Evolutionary conservation across 2,888 invertebrate species (phyloP).

Genomic region (Ennomos fuscantarius): DNA sequence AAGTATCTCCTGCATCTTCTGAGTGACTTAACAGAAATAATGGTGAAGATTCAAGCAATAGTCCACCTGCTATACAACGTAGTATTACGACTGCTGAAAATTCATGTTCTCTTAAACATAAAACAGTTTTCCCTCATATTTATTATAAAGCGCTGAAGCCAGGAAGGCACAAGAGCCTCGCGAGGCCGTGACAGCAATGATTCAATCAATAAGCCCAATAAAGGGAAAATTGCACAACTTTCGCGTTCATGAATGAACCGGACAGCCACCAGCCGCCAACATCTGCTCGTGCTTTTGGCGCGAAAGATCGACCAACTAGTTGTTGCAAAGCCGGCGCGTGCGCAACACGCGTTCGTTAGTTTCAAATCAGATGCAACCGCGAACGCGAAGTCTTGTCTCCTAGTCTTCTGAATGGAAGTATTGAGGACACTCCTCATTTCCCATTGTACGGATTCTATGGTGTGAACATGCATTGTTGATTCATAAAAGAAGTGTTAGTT

Average conservation of each 20-base stretch:
- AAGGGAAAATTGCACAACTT: slow-evolving; percentile 67
- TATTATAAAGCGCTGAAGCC: slow-evolving; percentile 15
- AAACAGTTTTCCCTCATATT: too few relatives aligned
- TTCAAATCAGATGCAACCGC: slow-evolving; percentile 72
- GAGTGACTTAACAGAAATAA: too few relatives aligned
- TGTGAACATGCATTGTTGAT: slow-evolving; percentile 78
- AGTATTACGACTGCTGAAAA: too few relatives aligned
- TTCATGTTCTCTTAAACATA: too few relatives aligned
- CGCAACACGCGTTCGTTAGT: slow-evolving; percentile 76
- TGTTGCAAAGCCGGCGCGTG: slow-evolving; percentile 75
- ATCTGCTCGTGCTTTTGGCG: slow-evolving; percentile 76
- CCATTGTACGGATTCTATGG: slow-evolving; percentile 73
- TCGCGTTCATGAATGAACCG: slow-evolving; percentile 72
- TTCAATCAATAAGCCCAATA: slow-evolving; percentile 54
- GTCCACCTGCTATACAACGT: too few relatives aligned
- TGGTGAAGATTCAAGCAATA: too few relatives aligned
- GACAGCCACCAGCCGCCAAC: slow-evolving; percentile 43
- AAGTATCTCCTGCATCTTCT: too few relatives aligned
- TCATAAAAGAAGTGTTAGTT: slow-evolving; percentile 79
- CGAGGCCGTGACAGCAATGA: slow-evolving; percentile 54
- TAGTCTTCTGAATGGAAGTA: slow-evolving; percentile 77
- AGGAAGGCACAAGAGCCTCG: slow-evolving; percentile 25
- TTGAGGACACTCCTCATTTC: slow-evolving; percentile 79
- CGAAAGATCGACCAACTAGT: slow-evolving; percentile 73
- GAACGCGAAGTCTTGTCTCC: slow-evolving; percentile 78